These are phyloP conservation scores for Proisotoma minuta DNA, from an alignment of 2,888 invertebrate species.

Conservation along the genomic window DNA sequence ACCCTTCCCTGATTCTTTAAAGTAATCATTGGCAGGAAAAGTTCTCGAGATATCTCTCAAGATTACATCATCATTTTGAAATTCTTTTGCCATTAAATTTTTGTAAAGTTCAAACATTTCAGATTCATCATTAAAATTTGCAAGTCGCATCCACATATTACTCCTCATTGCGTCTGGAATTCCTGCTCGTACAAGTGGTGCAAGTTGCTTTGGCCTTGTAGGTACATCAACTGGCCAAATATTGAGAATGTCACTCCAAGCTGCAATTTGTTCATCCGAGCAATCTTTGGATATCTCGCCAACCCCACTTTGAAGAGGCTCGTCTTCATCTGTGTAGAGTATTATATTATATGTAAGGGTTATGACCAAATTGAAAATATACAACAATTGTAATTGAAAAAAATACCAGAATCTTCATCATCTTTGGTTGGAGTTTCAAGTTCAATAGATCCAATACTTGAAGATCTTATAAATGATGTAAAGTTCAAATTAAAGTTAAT, in stretches of 20 bases:
- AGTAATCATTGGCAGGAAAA: constrained; percentile 93
- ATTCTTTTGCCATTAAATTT: constrained; percentile 90
- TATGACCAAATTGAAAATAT: constrained; percentile 4
- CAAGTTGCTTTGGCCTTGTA: constrained; percentile 72
- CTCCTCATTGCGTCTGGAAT: constrained; percentile 91
- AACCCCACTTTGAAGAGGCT: constrained; percentile 94
- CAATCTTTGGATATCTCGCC: constrained; percentile 96
- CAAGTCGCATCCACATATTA: constrained; percentile 94
- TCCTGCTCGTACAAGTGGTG: constrained; percentile 71
- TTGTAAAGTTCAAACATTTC: constrained; percentile 88
- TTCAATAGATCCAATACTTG: constrained; percentile 63
- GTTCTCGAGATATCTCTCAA: constrained; percentile 95
- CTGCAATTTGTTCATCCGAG: constrained; percentile 82
- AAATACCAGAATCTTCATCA: constrained; percentile 56
- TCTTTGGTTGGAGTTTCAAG: constrained; percentile 67
- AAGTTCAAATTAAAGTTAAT: constrained; percentile 68
- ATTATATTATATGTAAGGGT: background rate
- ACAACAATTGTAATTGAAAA: background rate
- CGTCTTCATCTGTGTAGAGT: constrained; percentile 68
- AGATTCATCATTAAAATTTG: constrained; percentile 76
- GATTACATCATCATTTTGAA: constrained; percentile 90
- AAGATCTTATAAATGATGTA: constrained; percentile 67
- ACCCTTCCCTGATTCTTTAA: constrained; percentile 85
- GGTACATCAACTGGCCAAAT: constrained; percentile 56
- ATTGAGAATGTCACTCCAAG: constrained; percentile 83